Conservation (phyloP, 1,140 invertebrate species). For the Drosophila nebulosa region DNA sequence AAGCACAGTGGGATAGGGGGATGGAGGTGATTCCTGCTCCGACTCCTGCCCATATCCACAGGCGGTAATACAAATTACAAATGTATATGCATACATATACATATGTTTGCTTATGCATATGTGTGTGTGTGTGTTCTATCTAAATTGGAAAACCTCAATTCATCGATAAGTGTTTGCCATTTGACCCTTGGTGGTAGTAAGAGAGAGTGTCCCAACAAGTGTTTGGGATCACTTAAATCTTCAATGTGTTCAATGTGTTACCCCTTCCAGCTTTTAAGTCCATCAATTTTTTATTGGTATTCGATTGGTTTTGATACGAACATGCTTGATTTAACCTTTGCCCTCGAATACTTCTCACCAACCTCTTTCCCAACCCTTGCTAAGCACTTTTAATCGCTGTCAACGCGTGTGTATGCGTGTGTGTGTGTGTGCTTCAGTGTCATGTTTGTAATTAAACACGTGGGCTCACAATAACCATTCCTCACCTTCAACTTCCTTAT, state of each 20-base stretch:
- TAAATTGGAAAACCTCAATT: neutral
- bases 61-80: neutral
- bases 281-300: constrained; percentile 10
- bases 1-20: constrained; percentile 4
- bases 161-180: neutral
- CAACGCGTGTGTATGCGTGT: constrained; percentile 29
- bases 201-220: neutral
- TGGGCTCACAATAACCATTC: constrained; percentile 39
- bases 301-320: constrained; percentile 3
- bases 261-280: neutral
- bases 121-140: neutral
- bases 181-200: neutral
- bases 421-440: constrained; percentile 32
- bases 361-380: neutral
- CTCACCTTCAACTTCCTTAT: constrained; percentile 19
- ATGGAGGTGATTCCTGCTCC: too few relatives aligned
- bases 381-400: constrained; percentile 64
- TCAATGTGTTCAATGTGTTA: neutral
- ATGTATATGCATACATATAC: neutral
- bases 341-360: constrained; percentile 18
- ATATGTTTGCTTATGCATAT: neutral
- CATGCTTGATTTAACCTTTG: constrained; percentile 26
- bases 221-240: neutral
- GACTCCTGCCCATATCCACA: neutral
- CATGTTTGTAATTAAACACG: constrained; percentile 68